A percentile compares a stretch with the other conserved stretches of the same genome.
Evolutionary conservation across 64 coral and sea anemone species (phyloP).

Genomic region (Platygyra sinensis): DNA sequence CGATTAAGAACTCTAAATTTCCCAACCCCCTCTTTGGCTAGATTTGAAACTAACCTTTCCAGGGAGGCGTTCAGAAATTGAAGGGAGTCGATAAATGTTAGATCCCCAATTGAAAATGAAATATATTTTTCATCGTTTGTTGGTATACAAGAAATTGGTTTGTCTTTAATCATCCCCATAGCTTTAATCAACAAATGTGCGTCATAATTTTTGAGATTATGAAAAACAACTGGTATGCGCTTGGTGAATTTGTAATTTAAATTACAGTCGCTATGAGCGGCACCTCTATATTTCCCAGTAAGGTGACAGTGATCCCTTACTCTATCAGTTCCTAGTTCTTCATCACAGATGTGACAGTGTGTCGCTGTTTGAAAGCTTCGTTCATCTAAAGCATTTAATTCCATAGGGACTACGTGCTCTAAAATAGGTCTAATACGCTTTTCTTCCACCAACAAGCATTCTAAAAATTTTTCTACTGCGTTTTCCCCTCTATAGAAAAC

Average conservation of each 20-base stretch:
- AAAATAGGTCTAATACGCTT: constrained; percentile 35
- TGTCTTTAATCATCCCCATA: constrained; percentile 26
- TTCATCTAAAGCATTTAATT: constrained; percentile 23
- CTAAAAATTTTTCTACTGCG: constrained; percentile 58
- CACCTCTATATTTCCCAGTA: constrained; percentile 54
- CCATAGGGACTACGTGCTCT: constrained; percentile 37
- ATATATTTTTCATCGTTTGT: constrained; percentile 63
- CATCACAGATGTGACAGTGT: constrained; percentile 62
- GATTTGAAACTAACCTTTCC: constrained; percentile 39
- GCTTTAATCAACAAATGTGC: constrained; percentile 38
- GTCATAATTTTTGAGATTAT: constrained; percentile 37
- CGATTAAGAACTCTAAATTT: constrained; percentile 33
- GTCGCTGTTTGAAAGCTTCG: constrained; percentile 35
- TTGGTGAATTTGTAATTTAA: constrained; percentile 37
- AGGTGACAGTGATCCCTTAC: constrained; percentile 36
- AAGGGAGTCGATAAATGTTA: constrained; percentile 44
- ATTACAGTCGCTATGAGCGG: constrained; percentile 46
- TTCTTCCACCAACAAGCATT: constrained; percentile 28
- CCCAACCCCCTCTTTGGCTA: constrained; percentile 19
- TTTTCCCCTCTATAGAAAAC: constrained; percentile 54
- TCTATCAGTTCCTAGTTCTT: constrained; percentile 6
- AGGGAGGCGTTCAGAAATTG: constrained; percentile 65
- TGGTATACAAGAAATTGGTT: constrained; percentile 18
- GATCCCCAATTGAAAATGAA: constrained; percentile 24
- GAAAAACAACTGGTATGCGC: constrained; percentile 53